phyloP scores from a whole-genome alignment of 2,113 vertebrate species.

The Ondatra zibethicus region DNA sequence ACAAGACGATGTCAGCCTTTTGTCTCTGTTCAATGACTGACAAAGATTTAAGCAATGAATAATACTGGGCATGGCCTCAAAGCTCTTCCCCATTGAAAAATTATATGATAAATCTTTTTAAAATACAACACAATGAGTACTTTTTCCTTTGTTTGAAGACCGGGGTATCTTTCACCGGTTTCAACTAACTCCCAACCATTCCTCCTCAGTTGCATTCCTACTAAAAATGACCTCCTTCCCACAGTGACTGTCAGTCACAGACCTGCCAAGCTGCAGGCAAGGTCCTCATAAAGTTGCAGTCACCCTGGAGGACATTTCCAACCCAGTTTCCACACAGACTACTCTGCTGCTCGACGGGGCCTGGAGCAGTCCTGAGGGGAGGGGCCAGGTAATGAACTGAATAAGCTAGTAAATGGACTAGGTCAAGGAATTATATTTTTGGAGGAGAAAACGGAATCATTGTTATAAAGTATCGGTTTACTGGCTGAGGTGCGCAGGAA shows the following conservation, averaged over 20 bases:
- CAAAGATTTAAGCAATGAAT: not conserved
- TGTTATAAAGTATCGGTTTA: not conserved
- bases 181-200: not conserved
- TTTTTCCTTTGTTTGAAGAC: not conserved
- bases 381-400: not conserved
- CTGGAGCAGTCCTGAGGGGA: not conserved
- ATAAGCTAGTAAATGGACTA: not conserved
- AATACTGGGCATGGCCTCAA: not conserved
- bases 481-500: not conserved
- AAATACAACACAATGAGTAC: not conserved
- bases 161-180: not conserved
- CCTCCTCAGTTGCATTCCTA: not conserved
- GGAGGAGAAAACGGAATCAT: not conserved
- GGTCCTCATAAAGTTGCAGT: not conserved
- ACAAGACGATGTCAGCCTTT: not conserved
- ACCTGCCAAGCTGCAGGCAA: not conserved
- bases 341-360: not conserved
- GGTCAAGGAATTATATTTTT: not conserved
- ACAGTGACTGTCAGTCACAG: not conserved
- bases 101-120: not conserved
- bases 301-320: not conserved
- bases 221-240: not conserved
- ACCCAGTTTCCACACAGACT: not conserved
- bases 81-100: not conserved
- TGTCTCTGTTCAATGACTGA: not conserved